phyloP scores from a whole-genome alignment of 2,888 invertebrate species.

The Atrina japonica region DNA sequence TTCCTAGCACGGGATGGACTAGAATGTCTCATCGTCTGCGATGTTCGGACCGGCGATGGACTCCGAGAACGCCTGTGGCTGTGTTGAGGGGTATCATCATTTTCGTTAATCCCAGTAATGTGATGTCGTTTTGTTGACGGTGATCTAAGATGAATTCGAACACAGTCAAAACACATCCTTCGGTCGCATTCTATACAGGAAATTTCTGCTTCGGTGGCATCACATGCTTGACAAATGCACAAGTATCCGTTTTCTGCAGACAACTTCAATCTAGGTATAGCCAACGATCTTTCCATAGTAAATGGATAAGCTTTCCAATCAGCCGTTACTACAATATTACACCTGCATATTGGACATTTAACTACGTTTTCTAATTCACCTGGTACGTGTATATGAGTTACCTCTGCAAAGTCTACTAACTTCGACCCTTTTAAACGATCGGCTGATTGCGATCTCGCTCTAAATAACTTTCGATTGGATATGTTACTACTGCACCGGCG shows the following conservation, averaged over 20 bases:
- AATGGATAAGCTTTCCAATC: constrained; percentile 10
- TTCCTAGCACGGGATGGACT: constrained; percentile 7
- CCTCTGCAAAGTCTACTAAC: constrained; percentile 14
- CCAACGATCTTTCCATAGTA: background rate
- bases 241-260: constrained; percentile 32
- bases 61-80: background rate
- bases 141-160: constrained; percentile 30
- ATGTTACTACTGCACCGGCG: constrained; percentile 10
- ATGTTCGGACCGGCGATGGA: constrained; percentile 1
- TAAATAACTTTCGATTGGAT: background rate
- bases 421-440: constrained; percentile 11
- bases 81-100: constrained; percentile 11
- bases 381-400: constrained; percentile 22
- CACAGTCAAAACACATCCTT: constrained; percentile 45
- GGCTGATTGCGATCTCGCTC: background rate
- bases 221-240: constrained; percentile 34
- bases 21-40: background rate
- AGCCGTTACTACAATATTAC: constrained; percentile 31
- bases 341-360: constrained; percentile 40
- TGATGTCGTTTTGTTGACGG: constrained; percentile 38
- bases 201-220: constrained; percentile 33
- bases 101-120: constrained; percentile 33
- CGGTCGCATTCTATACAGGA: constrained; percentile 41
- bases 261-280: constrained; percentile 34
- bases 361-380: constrained; percentile 28